Evolutionary conservation across 2,888 invertebrate genomes (phyloP), one percentile per base, ranked within the genome.

Genomic region (Creontiades dilutus): DNA sequence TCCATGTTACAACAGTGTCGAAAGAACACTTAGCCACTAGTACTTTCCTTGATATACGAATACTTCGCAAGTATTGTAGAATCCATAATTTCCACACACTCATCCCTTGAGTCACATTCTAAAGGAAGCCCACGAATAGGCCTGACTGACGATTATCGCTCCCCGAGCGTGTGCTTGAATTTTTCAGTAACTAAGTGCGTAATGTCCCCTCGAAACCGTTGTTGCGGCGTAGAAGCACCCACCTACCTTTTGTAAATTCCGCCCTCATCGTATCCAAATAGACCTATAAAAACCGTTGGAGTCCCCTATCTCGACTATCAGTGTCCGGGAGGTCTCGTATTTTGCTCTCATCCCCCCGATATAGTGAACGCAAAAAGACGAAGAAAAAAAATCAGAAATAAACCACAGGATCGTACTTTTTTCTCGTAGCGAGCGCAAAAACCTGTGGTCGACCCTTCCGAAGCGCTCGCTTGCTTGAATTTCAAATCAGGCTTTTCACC

Each of bases 351-450:
- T 23, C n/a, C 68, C 12, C 4, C 68, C 68, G 68, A 23, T 68
- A 68, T 68, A 23, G 68, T 13, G 23, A 12, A 68, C 68, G 23
- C 68, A 13, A 68, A 68, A 23, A 68, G 23, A 11, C 7, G 68
- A 68, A 13, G 23, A 68, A 68, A 68, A n/a, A n/a, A 68, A 68
- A 68, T 23, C 68, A 23, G 23, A 68, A 68, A 68, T 68, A 23
- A 68, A 68, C 19, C 68, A 27, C 37, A 37, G 37, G 37, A 7
- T 5, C 5, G 61, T 23, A 13, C 68, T 37, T 23, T 68, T 23
- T 68, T 2, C 23, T 23, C 37, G 37, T 37, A 37, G 37, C 37
- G 37, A 37, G 68, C 68, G 13, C 23, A 68, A 68, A 68, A 68
- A 68, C 23, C 68, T 68, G 68, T 68, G 68, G 23, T 23, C 68